Percentiles rank a stretch among this genome's conserved stretches.
Evolutionary conservation across 2,797 vertebrate genomes (phyloP).

Genomic region (Gobio occitaniae): DNA sequence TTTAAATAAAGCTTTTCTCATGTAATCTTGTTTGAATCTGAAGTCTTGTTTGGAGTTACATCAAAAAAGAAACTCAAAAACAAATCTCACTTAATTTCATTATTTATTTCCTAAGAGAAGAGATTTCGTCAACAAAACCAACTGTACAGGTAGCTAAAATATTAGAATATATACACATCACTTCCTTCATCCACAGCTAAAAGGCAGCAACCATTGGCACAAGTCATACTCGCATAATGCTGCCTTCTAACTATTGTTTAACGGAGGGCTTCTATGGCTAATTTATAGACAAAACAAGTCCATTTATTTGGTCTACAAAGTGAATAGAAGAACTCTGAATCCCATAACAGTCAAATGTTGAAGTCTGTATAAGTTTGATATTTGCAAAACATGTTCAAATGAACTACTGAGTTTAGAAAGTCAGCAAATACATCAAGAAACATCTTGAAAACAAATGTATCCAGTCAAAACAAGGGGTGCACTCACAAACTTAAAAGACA

Average conservation of each 20-base stretch:
- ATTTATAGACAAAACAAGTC: neutral
- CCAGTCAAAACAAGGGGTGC: neutral
- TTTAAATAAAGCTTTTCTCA: constrained; percentile 88
- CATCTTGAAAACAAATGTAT: neutral
- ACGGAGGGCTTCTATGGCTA: no score
- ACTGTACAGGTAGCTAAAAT: neutral
- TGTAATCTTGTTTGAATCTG: constrained; percentile 34
- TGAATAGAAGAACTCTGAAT: neutral
- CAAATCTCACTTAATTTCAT: neutral
- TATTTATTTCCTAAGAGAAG: constrained; percentile 9
- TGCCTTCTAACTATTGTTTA: neutral
- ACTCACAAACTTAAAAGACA: neutral
- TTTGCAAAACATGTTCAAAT: neutral
- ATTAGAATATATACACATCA: neutral
- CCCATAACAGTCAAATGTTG: neutral
- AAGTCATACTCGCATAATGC: constrained; percentile 16
- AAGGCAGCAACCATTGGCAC: constrained; percentile 71
- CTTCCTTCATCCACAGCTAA: constrained; percentile 29
- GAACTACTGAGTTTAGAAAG: neutral
- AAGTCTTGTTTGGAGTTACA: neutral
- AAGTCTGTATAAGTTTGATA: neutral
- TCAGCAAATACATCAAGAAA: neutral
- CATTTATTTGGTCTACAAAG: constrained; percentile 2
- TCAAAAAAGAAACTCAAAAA: neutral
- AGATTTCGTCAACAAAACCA: neutral